Evolutionary conservation across 2,797 vertebrate genomes (phyloP).

Genomic region (Hapalemur alaotrensis): DNA sequence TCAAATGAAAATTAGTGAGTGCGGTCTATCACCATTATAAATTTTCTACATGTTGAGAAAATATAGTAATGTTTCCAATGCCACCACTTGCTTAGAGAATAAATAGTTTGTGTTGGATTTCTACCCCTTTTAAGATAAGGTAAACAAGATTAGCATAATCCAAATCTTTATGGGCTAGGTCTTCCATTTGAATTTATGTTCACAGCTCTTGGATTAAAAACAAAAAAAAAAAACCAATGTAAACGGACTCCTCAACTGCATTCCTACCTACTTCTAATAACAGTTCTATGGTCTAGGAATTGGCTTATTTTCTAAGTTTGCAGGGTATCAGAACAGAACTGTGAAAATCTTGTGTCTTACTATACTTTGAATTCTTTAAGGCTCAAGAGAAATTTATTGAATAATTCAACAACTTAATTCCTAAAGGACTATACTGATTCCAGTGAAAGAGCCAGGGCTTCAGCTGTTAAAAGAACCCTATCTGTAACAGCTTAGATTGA

Average conservation of each 20-base stretch:
- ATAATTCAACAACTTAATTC: slow-evolving; percentile 36
- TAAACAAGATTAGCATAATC: background rate
- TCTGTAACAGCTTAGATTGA: background rate
- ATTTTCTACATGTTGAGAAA: background rate
- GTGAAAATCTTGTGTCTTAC: background rate
- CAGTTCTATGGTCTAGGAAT: background rate
- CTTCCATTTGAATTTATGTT: slow-evolving; percentile 34
- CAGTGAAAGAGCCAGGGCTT: background rate
- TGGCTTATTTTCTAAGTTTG: slow-evolving; percentile 38
- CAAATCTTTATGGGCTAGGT: background rate
- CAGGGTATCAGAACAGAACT: background rate
- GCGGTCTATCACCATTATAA: background rate
- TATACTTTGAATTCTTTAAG: slow-evolving; percentile 25
- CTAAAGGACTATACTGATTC: background rate
- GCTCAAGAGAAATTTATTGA: slow-evolving; percentile 40
- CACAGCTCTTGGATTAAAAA: background rate
- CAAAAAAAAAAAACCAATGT: background rate
- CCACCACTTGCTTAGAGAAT: background rate
- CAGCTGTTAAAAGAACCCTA: background rate
- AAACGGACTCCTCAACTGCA: background rate
- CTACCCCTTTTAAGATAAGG: background rate
- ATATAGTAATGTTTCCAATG: background rate
- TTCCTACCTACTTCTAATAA: background rate
- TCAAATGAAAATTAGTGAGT: background rate
- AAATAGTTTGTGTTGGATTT: background rate